Conservation (phyloP, 1,140 invertebrate genomes). For the Parapsyche elsis region DNA sequence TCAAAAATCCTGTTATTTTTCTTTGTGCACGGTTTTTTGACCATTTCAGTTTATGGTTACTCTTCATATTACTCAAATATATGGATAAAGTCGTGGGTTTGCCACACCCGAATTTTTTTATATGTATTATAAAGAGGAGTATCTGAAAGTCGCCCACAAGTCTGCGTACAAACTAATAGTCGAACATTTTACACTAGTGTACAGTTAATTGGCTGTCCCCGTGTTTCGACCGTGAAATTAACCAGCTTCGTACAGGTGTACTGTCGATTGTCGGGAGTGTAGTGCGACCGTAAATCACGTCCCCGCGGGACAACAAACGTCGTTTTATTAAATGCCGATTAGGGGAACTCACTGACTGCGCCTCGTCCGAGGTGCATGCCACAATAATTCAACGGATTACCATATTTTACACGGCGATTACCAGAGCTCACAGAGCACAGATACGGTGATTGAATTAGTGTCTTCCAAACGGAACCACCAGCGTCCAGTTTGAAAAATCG, state of each 20-base stretch:
- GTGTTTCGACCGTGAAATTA: conserved; percentile 42
- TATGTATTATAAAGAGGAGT: too few relatives aligned
- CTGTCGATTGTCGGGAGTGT: background rate
- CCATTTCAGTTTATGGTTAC: too few relatives aligned
- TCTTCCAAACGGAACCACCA: background rate
- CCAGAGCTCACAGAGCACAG: background rate
- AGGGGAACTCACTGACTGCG: background rate
- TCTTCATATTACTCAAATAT: too few relatives aligned
- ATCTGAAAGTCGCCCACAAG: too few relatives aligned
- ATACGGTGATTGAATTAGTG: conserved; percentile 21
- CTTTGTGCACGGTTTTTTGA: too few relatives aligned
- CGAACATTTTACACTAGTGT: background rate
- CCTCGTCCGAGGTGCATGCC: background rate
- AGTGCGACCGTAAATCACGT: conserved; percentile 32
- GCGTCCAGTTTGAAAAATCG: too few relatives aligned
- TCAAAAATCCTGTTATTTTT: too few relatives aligned
- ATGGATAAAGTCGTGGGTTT: too few relatives aligned
- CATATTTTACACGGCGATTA: conserved; percentile 15
- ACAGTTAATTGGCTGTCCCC: conserved; percentile 38
- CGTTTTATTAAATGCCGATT: conserved; percentile 32
- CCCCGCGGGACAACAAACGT: conserved; percentile 11
- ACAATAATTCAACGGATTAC: conserved; percentile 9
- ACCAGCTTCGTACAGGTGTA: conserved; percentile 15
- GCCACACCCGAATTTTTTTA: too few relatives aligned
- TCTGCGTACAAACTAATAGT: too few relatives aligned